Evolutionary conservation across 2,797 vertebrate species (phyloP), one percentile per base, ranked within the genome.

Genomic region (Poeciliopsis gracilis): DNA sequence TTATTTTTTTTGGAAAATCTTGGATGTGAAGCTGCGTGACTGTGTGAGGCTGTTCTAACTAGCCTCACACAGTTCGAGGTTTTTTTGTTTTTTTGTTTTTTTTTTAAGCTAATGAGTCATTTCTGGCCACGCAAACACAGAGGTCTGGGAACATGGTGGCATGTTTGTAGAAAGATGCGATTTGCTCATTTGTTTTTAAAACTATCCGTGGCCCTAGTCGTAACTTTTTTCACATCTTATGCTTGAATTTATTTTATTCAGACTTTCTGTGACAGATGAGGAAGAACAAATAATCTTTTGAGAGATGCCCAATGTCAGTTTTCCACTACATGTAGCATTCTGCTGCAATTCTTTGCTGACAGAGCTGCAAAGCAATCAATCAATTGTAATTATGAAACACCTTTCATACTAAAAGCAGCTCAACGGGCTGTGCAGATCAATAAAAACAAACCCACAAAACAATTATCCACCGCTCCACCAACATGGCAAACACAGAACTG

Each of bases 51-150:
- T 13, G 7, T 57, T 10, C 53, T 63, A 77, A 83, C 28, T 61
- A 61, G 13, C 49, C 49, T 53, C 49, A 11, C 51, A 53, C 51
- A 25, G 51, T 25, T 3, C 66, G 66, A 45, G 76, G 73, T 80
- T 82, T 79, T 66, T 84, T 45, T 45, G 12, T 45, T 45, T 16
- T 49, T 7, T 36, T 36, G 4, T 0, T 9, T 51, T 51, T 25
- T 53, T 25, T 53, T 53, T 53, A 25, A 82, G 77, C 75, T 86
- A 89, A 88, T 87, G 82, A 90, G 80, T 90, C 86, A 88, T 90
- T 83, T 77, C 75, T 15, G 81, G 76, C 77, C 79, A 78, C 78
- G 4, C 33, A 30, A 46, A 80, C 83, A 80, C 76, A 77, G 71
- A 81, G 76, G 75, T 82, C 59, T 76, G 86, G 55, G 53, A 75